phyloP scores from a whole-genome alignment of 1,140 invertebrate genomes.

The Octopus bimaculoides region DNA sequence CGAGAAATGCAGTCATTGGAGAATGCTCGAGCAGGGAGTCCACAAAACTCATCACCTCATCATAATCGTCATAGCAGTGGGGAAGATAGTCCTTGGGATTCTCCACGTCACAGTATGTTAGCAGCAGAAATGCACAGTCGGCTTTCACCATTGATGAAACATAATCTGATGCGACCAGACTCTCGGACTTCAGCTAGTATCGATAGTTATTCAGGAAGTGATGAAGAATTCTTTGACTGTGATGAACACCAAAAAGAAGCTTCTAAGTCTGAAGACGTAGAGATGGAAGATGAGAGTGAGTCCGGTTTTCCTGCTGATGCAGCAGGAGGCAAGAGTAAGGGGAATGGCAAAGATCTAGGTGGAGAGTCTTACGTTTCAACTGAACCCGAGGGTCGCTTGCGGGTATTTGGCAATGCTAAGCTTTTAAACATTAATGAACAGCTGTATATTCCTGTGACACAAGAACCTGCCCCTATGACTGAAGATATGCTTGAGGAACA shows the following conservation, averaged over 20 bases:
- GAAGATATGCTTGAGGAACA: slow-evolving; percentile 95
- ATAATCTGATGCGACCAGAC: background rate
- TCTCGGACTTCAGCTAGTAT: slow-evolving; percentile 1
- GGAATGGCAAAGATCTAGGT: slow-evolving; percentile 6
- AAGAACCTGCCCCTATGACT: slow-evolving; percentile 94
- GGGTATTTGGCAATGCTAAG: slow-evolving; percentile 60
- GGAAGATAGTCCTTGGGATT: background rate
- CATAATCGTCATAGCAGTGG: background rate
- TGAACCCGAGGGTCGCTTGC: slow-evolving; percentile 69
- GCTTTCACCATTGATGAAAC: background rate
- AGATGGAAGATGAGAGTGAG: slow-evolving; percentile 18
- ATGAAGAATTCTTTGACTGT: slow-evolving; percentile 86
- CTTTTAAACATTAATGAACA: slow-evolving; percentile 47
- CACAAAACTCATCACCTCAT: slow-evolving; percentile 11
- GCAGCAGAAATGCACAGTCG: background rate
- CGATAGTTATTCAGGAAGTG: slow-evolving; percentile 28
- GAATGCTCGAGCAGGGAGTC: background rate
- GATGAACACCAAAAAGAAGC: slow-evolving; percentile 67
- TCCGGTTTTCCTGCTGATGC: background rate
- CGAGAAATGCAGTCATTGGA: slow-evolving; percentile 41
- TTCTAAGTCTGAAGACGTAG: slow-evolving; percentile 41
- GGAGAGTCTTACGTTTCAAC: slow-evolving; percentile 1
- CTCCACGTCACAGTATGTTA: background rate
- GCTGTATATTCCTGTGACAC: slow-evolving; percentile 85
- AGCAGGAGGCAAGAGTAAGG: slow-evolving; percentile 36